A percentile compares a stretch with the other conserved stretches of the same genome.
Evolutionary conservation across 2,113 vertebrate species (phyloP).

Genomic region (Nannospalax galili): DNA sequence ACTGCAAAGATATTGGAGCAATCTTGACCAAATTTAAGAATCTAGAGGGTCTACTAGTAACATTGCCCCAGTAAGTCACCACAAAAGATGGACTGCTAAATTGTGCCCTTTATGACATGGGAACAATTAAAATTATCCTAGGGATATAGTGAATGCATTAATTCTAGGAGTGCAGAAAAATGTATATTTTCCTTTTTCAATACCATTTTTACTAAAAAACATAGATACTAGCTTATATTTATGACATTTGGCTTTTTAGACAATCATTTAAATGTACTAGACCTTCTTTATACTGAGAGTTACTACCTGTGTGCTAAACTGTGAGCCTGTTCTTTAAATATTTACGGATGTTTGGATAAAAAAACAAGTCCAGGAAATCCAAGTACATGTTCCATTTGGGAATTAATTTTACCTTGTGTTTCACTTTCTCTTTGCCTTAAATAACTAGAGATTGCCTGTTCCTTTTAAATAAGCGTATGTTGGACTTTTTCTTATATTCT

Average conservation of each 20-base stretch:
- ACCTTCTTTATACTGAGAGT: background rate
- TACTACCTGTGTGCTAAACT: background rate
- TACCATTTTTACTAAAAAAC: background rate
- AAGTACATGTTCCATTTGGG: background rate
- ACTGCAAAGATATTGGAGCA: background rate
- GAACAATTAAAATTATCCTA: background rate
- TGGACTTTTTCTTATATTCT: constrained; percentile 9
- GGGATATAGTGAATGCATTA: background rate
- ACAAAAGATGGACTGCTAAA: background rate
- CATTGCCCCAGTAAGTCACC: background rate
- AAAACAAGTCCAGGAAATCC: background rate
- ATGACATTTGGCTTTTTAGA: background rate
- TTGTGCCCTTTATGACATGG: background rate
- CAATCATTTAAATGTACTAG: background rate
- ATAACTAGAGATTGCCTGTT: background rate
- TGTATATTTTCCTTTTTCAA: background rate
- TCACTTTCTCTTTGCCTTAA: background rate
- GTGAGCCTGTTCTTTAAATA: background rate
- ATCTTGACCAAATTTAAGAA: background rate
- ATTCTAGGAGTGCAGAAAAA: background rate
- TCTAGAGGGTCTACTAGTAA: background rate
- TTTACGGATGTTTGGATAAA: background rate
- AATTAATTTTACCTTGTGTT: background rate
- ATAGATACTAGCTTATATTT: background rate
- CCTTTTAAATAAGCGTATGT: constrained; percentile 34